Evolutionary conservation across 2,797 vertebrate genomes (phyloP), one percentile per base, ranked within the genome.

Genomic region (Brotula barbata): DNA sequence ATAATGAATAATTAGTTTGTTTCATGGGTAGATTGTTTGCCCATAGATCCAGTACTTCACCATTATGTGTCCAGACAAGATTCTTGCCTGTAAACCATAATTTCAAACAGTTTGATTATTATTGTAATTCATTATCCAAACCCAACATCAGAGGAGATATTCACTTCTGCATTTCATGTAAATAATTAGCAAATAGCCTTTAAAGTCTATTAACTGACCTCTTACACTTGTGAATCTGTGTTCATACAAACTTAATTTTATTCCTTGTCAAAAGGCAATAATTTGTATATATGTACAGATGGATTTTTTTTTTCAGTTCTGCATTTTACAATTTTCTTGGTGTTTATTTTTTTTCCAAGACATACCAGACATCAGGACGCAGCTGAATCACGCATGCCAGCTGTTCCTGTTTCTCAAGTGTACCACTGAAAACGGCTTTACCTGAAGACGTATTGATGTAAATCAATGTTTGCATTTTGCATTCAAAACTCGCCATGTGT

Each of bases 241-340:
- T 87, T 73, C 71, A 89, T 89, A 88, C 88, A 88, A 90, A 93
- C 34, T 94, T 92, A 88, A 92, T 93, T 94, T 91, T 91, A 93
- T 93, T 94, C 89, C 90, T 93, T 94, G 90, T 93, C 91, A 90
- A 91, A 94, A 95, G 95, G 95, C 96, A 98, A 98, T 98, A 97
- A 97, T 94, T 92, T 97, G 95, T 96, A 95, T 82, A 92, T 93
- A 91, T 92, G 91, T 92, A 92, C 87, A 94, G 93, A 92, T 87
- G 88, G n/a, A n/a, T n/a, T n/a, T n/a, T n/a, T n/a, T n/a, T 75
- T 80, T 85, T 89, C 34, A 31, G 50, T 83, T 92, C 84, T 58
- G 52, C 71, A 67, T 88, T 87, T 87, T 83, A 69, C 78, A 47
- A 80, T 85, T 81, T 65, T 65, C 76, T 84, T 80, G 68, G 64